Percentiles rank a stretch among this genome's conserved stretches.
phyloP scores from a whole-genome alignment of 35 echinoderm and acorn worm genomes.

The Stichopus chloronotus region DNA sequence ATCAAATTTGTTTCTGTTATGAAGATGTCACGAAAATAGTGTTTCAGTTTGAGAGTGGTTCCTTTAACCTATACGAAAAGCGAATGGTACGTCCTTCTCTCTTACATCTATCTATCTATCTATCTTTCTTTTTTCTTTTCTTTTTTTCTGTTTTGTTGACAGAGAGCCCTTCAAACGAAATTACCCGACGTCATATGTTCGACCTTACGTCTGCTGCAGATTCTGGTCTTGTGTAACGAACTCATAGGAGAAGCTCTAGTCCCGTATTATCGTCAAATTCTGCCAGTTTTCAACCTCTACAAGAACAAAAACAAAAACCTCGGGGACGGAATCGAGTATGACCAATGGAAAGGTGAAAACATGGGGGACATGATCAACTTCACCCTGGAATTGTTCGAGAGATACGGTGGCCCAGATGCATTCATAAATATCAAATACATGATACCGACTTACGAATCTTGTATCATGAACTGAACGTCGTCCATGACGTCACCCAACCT shows the following conservation, averaged over 20 bases:
- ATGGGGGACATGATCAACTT: constrained; percentile 82
- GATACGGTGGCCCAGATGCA: constrained; percentile 82
- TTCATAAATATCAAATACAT: constrained; percentile 97
- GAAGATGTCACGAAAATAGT: too few relatives aligned
- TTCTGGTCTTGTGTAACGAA: constrained; percentile 68
- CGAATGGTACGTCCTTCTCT: too few relatives aligned
- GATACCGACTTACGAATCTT: constrained; percentile 94
- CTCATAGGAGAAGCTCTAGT: constrained; percentile 83
- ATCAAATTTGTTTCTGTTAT: too few relatives aligned
- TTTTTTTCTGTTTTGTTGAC: background rate
- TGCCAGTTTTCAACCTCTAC: constrained; percentile 87
- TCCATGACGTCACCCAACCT: too few relatives aligned
- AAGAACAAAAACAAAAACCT: constrained; percentile 93
- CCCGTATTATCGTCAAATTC: constrained; percentile 89
- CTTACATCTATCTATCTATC: background rate
- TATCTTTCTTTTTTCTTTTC: background rate
- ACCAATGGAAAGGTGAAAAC: constrained; percentile 81
- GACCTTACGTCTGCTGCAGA: constrained; percentile 71
- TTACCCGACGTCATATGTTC: constrained; percentile 73
- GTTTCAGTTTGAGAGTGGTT: too few relatives aligned
- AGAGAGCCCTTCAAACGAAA: constrained; percentile 77
- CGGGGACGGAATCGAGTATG: constrained; percentile 91
- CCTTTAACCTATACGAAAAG: too few relatives aligned
- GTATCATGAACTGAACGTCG: constrained; percentile 57
- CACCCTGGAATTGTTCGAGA: constrained; percentile 84